Evolutionary conservation across 2,797 vertebrate genomes (phyloP).

Genomic region (Melanotaenia trifasciata): DNA sequence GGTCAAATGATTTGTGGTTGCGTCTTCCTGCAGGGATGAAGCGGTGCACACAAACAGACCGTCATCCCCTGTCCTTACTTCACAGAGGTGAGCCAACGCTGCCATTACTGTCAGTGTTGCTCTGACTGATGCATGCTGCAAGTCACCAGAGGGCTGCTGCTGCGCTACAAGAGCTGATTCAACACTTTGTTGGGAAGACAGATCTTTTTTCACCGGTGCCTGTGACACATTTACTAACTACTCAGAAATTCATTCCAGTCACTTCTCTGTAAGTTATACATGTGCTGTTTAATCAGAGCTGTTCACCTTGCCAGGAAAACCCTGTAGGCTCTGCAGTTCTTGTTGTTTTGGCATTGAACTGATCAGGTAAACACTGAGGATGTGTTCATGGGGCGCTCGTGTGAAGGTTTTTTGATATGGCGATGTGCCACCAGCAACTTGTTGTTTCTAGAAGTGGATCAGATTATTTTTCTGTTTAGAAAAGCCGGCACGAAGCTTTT

Average conservation of each 20-base stretch:
- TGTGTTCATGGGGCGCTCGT: constrained; percentile 11
- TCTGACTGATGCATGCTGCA: constrained; percentile 61
- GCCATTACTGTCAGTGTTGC: constrained; percentile 57
- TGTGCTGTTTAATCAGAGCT: constrained; percentile 28
- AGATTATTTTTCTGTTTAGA: neutral
- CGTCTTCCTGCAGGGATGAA: constrained; percentile 30
- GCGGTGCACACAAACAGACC: constrained; percentile 34
- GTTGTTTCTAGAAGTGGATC: neutral
- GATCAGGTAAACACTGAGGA: constrained; percentile 34
- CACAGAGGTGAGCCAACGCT: constrained; percentile 47
- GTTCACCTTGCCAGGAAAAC: constrained; percentile 34
- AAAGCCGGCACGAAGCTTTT: neutral
- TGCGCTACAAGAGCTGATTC: constrained; percentile 65
- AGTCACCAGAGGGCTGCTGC: constrained; percentile 45
- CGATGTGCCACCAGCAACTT: constrained; percentile 9
- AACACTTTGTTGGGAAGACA: constrained; percentile 51
- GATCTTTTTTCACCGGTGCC: constrained; percentile 44
- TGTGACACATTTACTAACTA: constrained; percentile 65
- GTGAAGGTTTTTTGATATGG: constrained; percentile 48
- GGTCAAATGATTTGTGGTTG: constrained; percentile 51
- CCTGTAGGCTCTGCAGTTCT: constrained; percentile 17
- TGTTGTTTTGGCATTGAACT: constrained; percentile 52
- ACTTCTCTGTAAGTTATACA: constrained; percentile 30
- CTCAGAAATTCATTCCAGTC: constrained; percentile 60
- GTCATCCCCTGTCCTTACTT: constrained; percentile 22